Base-by-base conservation (phyloP, 1,140 invertebrate species). In the Hyphantria cunea region DNA sequence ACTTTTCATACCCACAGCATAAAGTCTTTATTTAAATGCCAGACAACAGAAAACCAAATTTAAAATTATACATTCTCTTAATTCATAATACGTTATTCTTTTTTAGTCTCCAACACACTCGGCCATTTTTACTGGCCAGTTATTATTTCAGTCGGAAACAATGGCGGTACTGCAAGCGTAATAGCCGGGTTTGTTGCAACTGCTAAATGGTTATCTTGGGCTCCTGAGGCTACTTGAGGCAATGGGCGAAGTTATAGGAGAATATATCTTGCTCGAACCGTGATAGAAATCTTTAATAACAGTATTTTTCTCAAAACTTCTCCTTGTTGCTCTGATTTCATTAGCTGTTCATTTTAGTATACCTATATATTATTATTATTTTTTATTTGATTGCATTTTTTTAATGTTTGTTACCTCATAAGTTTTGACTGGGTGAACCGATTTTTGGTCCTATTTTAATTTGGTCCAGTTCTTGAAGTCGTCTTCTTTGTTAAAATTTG, bases 131-230 rank as follows among this genome's bases (percentile, higher is more conserved):
- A 14, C 51, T 25, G 33, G 33, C 17, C 17, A 54, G 73, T 80
- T 78, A 82, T 83, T 82, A 53, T 53, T 86, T 86, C 80, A 74
- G 66, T 64, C 53, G 76, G 75, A 72, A 86, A 86, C 83, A 86
- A 86, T 86, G 73, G 80, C 66, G 34, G 11, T 11, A 62, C 75
- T 75, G 56, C 70, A 53, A 55, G 56, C 72, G 77, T 82, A 84
- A 84, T 82, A 73, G 80, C 73, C 78, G 75, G 82, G 77, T 82
- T 77, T 76, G 75, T 64, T 80, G 80, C 76, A 80, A 80, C 81
- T 81, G 78, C 72, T 84, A 84, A 86, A 84, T 83, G 80, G 74
- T 82, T 86, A 84, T 86, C 82, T 86, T 78, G 75, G 64, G 63
- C 74, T 81, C 71, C 66, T 63, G 68, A 51, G 74, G 78, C 76